phyloP scores from a whole-genome alignment of 1,140 invertebrate species.

The Bathynomus jamesi region DNA sequence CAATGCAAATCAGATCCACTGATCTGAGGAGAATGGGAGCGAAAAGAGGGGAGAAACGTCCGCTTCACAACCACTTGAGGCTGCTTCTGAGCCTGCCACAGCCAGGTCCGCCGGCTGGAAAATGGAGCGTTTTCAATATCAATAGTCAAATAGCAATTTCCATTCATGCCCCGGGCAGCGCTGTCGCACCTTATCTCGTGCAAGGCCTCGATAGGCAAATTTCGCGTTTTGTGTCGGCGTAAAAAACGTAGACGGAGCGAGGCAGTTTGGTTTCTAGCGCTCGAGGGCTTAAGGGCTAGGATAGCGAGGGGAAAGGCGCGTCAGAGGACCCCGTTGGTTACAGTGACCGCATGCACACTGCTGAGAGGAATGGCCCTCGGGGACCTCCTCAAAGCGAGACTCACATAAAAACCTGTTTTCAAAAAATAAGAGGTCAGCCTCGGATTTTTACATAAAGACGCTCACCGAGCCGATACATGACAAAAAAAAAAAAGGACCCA shows the following conservation, averaged over 20 bases:
- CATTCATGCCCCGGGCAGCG: conserved; percentile 36
- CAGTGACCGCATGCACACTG: conserved; percentile 13
- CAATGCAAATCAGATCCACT: not conserved
- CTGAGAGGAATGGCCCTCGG: conserved; percentile 30
- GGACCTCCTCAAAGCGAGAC: conserved; percentile 23
- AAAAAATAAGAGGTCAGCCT: conserved; percentile 36
- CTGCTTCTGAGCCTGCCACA: not conserved
- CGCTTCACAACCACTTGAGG: not conserved
- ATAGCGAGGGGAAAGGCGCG: not conserved
- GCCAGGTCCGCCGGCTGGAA: not conserved
- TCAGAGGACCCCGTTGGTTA: not conserved
- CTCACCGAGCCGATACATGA: not conserved
- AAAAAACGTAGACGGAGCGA: not conserved
- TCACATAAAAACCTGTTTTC: conserved; percentile 28
- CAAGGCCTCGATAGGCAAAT: conserved; percentile 29
- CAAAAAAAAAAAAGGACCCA: not conserved
- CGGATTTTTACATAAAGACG: conserved; percentile 34
- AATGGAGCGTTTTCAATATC: conserved; percentile 34
- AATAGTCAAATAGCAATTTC: conserved; percentile 37
- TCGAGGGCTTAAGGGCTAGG: conserved; percentile 8
- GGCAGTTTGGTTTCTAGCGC: conserved; percentile 6
- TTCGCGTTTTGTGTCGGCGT: not conserved
- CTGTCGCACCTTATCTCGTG: conserved; percentile 36
- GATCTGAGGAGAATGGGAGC: not conserved
- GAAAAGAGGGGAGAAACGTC: not conserved